Evolutionary conservation across 1,140 invertebrate species (phyloP).

Genomic region (Elymnias hypermnestra): DNA sequence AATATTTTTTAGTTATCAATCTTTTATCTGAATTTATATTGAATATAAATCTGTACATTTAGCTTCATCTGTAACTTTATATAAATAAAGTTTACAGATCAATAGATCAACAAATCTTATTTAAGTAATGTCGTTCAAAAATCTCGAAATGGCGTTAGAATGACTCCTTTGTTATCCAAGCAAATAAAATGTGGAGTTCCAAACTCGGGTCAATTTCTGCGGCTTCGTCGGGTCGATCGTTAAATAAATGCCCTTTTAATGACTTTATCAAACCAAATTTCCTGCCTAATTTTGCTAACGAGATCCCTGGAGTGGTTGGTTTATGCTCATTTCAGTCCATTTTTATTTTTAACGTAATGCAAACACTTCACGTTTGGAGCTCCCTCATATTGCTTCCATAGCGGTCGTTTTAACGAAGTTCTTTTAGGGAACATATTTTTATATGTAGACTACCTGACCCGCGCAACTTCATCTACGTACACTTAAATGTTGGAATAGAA

Average conservation of each 20-base stretch:
- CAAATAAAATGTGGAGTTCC: neutral
- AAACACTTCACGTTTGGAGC: slow-evolving; percentile 18
- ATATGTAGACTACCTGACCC: neutral
- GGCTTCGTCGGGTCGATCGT: slow-evolving; percentile 8
- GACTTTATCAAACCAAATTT: slow-evolving; percentile 16
- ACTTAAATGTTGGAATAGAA: too few relatives aligned
- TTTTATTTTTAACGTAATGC: slow-evolving; percentile 18
- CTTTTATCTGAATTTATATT: too few relatives aligned
- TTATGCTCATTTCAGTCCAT: slow-evolving; percentile 19
- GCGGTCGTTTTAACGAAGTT: slow-evolving; percentile 13
- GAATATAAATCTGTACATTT: too few relatives aligned
- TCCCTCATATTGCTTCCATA: slow-evolving; percentile 15
- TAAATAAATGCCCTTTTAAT: slow-evolving; percentile 19
- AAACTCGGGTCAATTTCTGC: slow-evolving; percentile 2
- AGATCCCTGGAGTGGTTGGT: slow-evolving; percentile 13
- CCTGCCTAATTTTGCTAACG: slow-evolving; percentile 18
- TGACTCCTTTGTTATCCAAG: neutral
- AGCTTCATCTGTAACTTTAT: too few relatives aligned
- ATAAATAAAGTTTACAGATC: too few relatives aligned
- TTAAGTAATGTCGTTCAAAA: neutral
- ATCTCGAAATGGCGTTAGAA: neutral
- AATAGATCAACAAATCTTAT: too few relatives aligned
- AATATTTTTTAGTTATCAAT: too few relatives aligned
- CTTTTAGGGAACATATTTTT: slow-evolving; percentile 8
- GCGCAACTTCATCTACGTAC: too few relatives aligned